phyloP scores from a whole-genome alignment of 2,113 vertebrate species.

The Rhynchomys soricoides region DNA sequence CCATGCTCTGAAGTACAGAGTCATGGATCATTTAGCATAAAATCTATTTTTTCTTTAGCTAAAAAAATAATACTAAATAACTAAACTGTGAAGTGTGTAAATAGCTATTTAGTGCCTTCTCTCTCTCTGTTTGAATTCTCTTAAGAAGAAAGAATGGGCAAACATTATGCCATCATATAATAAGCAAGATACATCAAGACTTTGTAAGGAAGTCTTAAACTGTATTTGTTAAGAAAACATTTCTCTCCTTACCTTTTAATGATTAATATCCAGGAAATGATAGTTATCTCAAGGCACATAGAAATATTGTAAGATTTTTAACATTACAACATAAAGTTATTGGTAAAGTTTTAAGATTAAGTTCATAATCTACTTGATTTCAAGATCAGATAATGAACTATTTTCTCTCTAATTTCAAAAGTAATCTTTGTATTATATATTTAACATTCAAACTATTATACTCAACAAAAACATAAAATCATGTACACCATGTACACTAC shows the following conservation, averaged over 20 bases:
- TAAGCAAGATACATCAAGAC: neutral
- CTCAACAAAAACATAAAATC: neutral
- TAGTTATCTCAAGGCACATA: neutral
- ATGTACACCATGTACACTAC: neutral
- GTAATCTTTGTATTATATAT: neutral
- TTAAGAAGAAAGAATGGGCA: neutral
- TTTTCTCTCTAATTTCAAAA: neutral
- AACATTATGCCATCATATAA: neutral
- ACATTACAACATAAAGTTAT: neutral
- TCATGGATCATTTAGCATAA: neutral
- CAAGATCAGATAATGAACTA: neutral
- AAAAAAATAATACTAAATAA: neutral
- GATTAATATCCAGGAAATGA: neutral
- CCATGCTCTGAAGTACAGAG: neutral
- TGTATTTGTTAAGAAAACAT: constrained; percentile 20
- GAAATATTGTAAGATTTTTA: neutral
- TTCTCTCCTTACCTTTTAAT: neutral
- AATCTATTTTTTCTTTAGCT: neutral
- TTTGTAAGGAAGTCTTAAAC: neutral
- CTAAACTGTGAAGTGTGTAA: neutral
- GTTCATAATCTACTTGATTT: neutral
- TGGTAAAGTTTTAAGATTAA: neutral
- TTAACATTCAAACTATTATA: neutral
- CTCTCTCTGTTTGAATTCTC: neutral
- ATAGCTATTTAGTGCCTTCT: neutral